A percentile compares a stretch with the other conserved stretches of the same genome.
Evolutionary conservation across 2,113 vertebrate genomes (phyloP).

Genomic region (Cyphomyrus discorhynchus): DNA sequence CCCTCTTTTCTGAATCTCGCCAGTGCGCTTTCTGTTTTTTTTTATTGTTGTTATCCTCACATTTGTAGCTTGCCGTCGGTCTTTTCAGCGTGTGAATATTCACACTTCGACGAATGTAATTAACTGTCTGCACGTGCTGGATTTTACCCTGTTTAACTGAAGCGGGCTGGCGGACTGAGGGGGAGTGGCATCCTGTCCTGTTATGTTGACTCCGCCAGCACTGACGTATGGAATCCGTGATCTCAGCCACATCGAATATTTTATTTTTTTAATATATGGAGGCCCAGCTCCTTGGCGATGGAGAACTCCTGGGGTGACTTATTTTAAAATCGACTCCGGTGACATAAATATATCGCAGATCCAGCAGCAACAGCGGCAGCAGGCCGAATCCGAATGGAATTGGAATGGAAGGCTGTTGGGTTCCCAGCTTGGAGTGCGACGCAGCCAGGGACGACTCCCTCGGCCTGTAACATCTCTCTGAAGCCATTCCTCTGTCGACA

Average conservation of each 20-base stretch:
- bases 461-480: not conserved
- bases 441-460: not conserved
- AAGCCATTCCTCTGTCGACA: conserved; percentile 38
- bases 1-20: too few species aligned
- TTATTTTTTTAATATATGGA: not conserved
- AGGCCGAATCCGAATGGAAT: not conserved
- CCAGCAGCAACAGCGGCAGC: not conserved
- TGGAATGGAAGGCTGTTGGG: not conserved
- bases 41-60: not conserved
- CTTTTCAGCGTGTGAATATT: not conserved
- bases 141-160: not conserved
- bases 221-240: not conserved
- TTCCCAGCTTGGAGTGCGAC: not conserved
- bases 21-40: too few species aligned
- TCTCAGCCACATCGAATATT: not conserved
- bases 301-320: not conserved
- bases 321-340: not conserved
- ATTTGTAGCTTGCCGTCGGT: not conserved
- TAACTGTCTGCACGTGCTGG: not conserved
- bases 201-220: not conserved
- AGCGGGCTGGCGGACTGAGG: not conserved
- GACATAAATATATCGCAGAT: not conserved
- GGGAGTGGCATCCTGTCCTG: not conserved
- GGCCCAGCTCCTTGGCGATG: not conserved
- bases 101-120: not conserved